Conservation (phyloP, 2,888 invertebrate species). For the Eupsilia transversa region DNA sequence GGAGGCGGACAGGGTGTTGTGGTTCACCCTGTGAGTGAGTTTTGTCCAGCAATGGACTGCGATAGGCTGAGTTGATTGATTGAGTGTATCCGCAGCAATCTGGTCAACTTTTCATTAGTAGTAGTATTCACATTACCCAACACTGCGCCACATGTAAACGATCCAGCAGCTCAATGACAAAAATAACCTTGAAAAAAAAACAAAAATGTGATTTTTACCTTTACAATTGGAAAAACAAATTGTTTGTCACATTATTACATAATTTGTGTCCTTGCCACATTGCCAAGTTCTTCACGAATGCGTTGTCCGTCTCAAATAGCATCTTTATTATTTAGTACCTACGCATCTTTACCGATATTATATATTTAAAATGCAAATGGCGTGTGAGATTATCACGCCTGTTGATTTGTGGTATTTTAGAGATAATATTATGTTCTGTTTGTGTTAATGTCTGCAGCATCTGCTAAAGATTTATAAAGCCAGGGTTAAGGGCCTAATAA, state of each 20-base stretch:
- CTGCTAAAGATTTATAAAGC: constrained; percentile 28
- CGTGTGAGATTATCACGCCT: constrained; percentile 43
- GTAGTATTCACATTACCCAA: background rate
- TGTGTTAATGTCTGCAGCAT: constrained; percentile 17
- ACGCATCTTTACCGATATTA: constrained; percentile 67
- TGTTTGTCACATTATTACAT: constrained; percentile 66
- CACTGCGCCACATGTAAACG: constrained; percentile 3
- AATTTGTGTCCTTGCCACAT: constrained; percentile 77
- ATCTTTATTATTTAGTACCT: constrained; percentile 74
- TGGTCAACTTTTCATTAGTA: background rate
- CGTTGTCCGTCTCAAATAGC: constrained; percentile 71
- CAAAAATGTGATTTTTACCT: constrained; percentile 53
- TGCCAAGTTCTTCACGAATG: constrained; percentile 83
- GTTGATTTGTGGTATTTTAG: constrained; percentile 39
- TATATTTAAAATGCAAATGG: constrained; percentile 63
- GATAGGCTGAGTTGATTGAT: too few relatives aligned
- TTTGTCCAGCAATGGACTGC: too few relatives aligned
- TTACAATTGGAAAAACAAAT: constrained; percentile 60
- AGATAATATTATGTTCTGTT: constrained; percentile 2
- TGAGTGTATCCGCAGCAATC: too few relatives aligned
- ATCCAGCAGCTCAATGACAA: constrained; percentile 30
- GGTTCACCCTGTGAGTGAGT: too few relatives aligned
- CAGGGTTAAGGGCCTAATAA: constrained; percentile 36
- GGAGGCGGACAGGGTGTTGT: too few relatives aligned
- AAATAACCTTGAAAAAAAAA: constrained; percentile 56